These are phyloP conservation scores for Plutella xylostella DNA, from an alignment of 2,888 invertebrate species.

Conservation along the genomic window DNA sequence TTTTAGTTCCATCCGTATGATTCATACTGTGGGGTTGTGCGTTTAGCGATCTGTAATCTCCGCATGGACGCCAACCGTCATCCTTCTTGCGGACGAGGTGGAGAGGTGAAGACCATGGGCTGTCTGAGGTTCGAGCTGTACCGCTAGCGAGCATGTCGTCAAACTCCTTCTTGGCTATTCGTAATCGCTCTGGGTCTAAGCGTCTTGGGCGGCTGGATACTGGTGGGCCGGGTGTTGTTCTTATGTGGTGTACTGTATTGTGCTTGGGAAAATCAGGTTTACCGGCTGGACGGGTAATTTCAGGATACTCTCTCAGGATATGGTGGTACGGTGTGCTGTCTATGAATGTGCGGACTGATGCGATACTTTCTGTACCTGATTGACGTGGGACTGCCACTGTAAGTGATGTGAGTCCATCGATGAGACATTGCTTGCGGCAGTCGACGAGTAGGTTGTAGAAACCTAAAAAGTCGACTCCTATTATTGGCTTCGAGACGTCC, in stretches of 20 bases:
- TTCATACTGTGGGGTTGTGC: too few species aligned
- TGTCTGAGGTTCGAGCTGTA: constrained; percentile 3
- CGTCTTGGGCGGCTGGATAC: background rate
- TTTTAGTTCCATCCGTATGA: too few species aligned
- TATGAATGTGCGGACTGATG: too few species aligned
- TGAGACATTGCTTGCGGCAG: background rate
- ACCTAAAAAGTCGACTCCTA: constrained; percentile 14
- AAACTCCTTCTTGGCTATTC: background rate
- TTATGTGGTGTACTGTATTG: background rate
- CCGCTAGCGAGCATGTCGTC: background rate
- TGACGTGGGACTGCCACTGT: too few species aligned
- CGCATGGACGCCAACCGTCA: constrained; percentile 23
- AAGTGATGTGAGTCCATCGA: background rate
- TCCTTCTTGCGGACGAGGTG: constrained; percentile 23
- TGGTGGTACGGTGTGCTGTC: background rate
- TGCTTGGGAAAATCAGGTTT: background rate
- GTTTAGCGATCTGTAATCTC: constrained; percentile 22
- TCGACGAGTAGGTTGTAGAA: background rate
- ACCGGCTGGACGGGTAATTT: background rate
- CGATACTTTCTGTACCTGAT: background rate
- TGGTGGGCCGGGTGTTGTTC: background rate
- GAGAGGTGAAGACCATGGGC: constrained; percentile 23
- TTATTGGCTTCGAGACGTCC: constrained; percentile 13
- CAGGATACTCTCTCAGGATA: background rate
- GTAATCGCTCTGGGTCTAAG: background rate